Evolutionary conservation across 2,113 vertebrate genomes (phyloP), one percentile per base, ranked within the genome.

Genomic region (Aix galericulata): DNA sequence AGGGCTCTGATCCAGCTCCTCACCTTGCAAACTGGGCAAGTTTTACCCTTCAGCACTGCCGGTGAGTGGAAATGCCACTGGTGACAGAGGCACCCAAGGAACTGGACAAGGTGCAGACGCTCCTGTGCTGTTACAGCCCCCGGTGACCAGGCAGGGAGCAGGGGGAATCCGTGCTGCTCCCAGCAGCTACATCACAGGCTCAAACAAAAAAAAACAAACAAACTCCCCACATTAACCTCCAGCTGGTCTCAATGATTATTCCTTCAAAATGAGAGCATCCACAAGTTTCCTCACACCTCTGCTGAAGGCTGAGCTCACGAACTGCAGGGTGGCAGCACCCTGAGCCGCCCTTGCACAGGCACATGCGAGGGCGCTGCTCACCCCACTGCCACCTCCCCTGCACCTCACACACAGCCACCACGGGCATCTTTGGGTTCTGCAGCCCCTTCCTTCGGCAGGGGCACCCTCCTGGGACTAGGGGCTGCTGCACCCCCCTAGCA

Each of bases 281-380:
- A n/a, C 44, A 67, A 25, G 53, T 55, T 50, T 69, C 50, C 56
- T 14, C 15, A 14, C 50, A 38, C 7, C 71, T 36, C 58, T 27
- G 66, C 34, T 17, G 50, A 64, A 32, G 58, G 73, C n/a, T 36
- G 46, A 34, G 22, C 53, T 29, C 46, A 75, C 1, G 11, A 59
- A 26, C 31, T 34, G 44, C 58, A 11, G 27, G 16, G 71, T 8
- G 20, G 20, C 3, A 62, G 55, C 56, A 46, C 17, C 67, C 82
- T 1, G 17, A 60, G 53, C 3, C 0, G 52, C 23, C 42, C 26
- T 10, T 17, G 62, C 44, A 17, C 29, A 1, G 0, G 55, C 26
- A 38, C 16, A 0, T 17, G 42, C 42, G 17, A 17, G 46, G 46
- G 46, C 5, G 40, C 56, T n/a, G 56, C 56, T 31, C 31, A 22